Evolutionary conservation across 2,113 vertebrate genomes (phyloP).

Genomic region (Entosphenus tridentatus): DNA sequence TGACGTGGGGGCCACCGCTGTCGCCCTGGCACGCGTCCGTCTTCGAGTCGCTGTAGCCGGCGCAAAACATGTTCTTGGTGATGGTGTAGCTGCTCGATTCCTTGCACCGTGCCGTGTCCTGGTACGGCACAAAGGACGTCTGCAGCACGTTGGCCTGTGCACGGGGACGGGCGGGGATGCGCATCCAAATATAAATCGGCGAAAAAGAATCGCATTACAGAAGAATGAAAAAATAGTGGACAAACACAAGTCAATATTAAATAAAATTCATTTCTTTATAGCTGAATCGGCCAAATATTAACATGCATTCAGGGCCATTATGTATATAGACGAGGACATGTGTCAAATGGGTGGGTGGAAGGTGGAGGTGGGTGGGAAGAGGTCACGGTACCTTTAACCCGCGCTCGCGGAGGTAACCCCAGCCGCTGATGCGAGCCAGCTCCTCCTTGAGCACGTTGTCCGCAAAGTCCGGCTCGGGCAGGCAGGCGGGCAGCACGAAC

Average conservation of each 20-base stretch:
- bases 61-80: constrained; percentile 65
- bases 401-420: constrained; percentile 35
- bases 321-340: too few relatives aligned
- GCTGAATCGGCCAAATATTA: too few relatives aligned
- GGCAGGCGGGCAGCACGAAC: constrained; percentile 46
- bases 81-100: constrained; percentile 39
- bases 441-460: constrained; percentile 52
- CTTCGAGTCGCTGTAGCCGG: constrained; percentile 32
- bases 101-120: constrained; percentile 37
- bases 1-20: constrained; percentile 76
- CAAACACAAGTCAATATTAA: too few relatives aligned
- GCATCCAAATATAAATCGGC: too few relatives aligned
- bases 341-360: too few relatives aligned
- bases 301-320: too few relatives aligned
- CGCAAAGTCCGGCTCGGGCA: constrained; percentile 47
- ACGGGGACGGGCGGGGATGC: neutral
- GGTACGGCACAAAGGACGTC: constrained; percentile 40
- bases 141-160: constrained; percentile 26
- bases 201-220: too few relatives aligned
- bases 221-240: too few relatives aligned
- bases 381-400: constrained; percentile 14
- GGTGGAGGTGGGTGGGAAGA: too few relatives aligned
- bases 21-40: constrained; percentile 79
- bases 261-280: too few relatives aligned
- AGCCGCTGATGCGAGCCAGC: constrained; percentile 45